Base-by-base conservation (phyloP, 1,140 invertebrate genomes). In the Coelopa frigida region DNA sequence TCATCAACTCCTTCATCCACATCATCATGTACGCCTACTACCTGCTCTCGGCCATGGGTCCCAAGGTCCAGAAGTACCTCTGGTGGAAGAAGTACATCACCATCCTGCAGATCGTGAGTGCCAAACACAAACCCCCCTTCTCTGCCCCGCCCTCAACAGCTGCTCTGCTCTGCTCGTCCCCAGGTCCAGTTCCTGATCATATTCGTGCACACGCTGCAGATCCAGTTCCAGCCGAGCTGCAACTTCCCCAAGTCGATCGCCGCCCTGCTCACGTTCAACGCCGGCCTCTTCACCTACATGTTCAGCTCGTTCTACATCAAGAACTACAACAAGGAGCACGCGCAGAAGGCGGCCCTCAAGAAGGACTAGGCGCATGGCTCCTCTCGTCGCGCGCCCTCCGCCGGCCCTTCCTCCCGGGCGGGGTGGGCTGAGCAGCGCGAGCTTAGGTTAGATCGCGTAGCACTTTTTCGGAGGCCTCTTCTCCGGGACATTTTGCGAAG, bases 11-110 rank as follows among this genome's bases (percentile, higher is more conserved):
- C 50, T 81, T 78, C 46, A 78, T 88, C 2, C 78, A 73, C 73
- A 83, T 83, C 8, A 71, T 89, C 21, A 91, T 92, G 87, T 92
- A 93, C 59, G 71, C 76, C 0, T 92, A 92, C 61, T 93, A 93
- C 58, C 74, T 89, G 57, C 70, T 92, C 1, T 77, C 89, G 0
- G 85, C 87, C 0, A 71, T 91, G 49, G 88, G 89, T 20, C 88
- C 89, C 2, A 70, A 79, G 18, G 80, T 88, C 61, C 85, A 89
- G 62, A 87, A 87, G 58, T 89, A 87, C 64, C 71, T 94, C 4
- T 94, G 89, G 89, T 94, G 90, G 89, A 94, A 94, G 70, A 89
- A 82, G 59, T 84, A 94, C 59, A 76, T 94, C 8, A 94, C 91
- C 1, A 78, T 74, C 17, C 72, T 92, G 50, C 91, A 94, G 73